Conservation (phyloP, 2,888 invertebrate species). For the Halocaridina rubra region DNA sequence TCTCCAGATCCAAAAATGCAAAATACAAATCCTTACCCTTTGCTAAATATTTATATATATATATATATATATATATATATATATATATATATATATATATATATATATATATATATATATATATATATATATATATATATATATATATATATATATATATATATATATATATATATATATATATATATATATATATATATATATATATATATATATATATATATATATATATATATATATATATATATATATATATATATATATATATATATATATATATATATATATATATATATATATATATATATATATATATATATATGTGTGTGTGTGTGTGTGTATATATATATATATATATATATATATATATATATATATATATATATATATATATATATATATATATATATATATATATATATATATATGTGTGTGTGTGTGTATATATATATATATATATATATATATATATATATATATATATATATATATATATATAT, state of each 20-base stretch:
- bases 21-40: background rate
- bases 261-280: slow-evolving; percentile 6
- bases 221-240: slow-evolving; percentile 11
- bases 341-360: background rate
- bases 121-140: slow-evolving; percentile 2
- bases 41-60: background rate
- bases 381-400: slow-evolving; percentile 10
- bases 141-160: background rate
- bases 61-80: background rate
- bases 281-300: background rate
- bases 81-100: slow-evolving; percentile 2
- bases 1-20: too few relatives aligned
- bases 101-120: slow-evolving; percentile 11
- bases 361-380: slow-evolving; percentile 5
- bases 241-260: slow-evolving; percentile 12
- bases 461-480: too few relatives aligned
- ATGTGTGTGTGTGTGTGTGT: background rate
- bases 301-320: background rate
- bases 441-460: too few relatives aligned
- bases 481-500: too few relatives aligned
- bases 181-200: slow-evolving; percentile 3
- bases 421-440: background rate
- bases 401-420: slow-evolving; percentile 10
- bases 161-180: background rate
- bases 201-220: background rate